A percentile compares a stretch with the other conserved stretches of the same genome.
Conservation (phyloP, 1,140 invertebrate genomes). For the Archivesica marissinica region DNA sequence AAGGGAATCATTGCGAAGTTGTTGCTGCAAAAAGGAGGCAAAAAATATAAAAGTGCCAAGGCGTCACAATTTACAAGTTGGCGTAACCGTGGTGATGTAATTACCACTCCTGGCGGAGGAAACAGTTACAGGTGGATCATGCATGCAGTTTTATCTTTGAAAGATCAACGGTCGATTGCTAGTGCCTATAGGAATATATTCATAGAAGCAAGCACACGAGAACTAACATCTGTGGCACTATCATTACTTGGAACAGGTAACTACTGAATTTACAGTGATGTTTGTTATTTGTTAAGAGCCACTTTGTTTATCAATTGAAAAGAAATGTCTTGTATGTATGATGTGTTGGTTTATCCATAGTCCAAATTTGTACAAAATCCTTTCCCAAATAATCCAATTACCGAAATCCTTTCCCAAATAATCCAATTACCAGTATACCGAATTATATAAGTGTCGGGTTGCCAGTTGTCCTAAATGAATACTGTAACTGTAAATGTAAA, state of each 20-base stretch:
- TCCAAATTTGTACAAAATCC: neutral
- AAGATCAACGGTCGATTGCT: neutral
- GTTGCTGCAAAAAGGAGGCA: slow-evolving; percentile 13
- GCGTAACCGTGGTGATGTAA: neutral
- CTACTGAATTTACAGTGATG: too few relatives aligned
- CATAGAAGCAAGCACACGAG: neutral
- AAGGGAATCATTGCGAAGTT: slow-evolving; percentile 8
- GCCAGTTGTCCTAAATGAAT: too few relatives aligned
- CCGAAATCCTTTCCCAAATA: neutral
- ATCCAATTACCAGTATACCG: too few relatives aligned
- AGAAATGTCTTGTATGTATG: neutral
- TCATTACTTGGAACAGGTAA: slow-evolving; percentile 61
- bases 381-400: neutral
- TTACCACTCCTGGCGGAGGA: slow-evolving; percentile 18
- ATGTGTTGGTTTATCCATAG: neutral
- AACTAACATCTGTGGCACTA: slow-evolving; percentile 32
- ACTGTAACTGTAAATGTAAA: too few relatives aligned
- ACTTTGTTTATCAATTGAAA: neutral
- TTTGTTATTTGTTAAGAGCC: too few relatives aligned
- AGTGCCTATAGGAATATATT: slow-evolving; percentile 12
- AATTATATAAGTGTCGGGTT: too few relatives aligned
- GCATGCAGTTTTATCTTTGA: slow-evolving; percentile 25
- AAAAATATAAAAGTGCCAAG: neutral
- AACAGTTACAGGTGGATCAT: slow-evolving; percentile 14
- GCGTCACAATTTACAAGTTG: neutral